Percentiles rank a stretch among this genome's conserved stretches.
Conservation (phyloP, 2,113 vertebrate genomes). For the Passer domesticus region DNA sequence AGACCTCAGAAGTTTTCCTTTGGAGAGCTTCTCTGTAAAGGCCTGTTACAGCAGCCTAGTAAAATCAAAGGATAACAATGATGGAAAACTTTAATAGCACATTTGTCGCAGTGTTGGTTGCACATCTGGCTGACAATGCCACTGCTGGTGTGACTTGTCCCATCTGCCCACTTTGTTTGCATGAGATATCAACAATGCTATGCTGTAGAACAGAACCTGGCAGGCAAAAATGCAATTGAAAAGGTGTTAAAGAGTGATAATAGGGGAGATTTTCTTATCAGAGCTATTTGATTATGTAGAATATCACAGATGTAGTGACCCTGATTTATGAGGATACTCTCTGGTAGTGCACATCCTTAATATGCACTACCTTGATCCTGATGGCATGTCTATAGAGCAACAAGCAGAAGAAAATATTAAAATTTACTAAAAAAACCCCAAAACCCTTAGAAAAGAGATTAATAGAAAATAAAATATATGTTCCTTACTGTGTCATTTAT, state of each 20-base stretch:
- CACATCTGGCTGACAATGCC: background rate
- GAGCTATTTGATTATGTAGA: background rate
- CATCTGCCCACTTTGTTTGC: background rate
- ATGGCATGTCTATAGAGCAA: background rate
- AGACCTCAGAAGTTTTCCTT: background rate
- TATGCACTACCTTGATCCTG: background rate
- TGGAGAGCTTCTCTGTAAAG: background rate
- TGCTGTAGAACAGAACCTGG: background rate
- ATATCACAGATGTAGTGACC: background rate
- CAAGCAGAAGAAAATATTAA: background rate
- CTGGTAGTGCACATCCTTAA: background rate
- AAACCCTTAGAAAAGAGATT: background rate
- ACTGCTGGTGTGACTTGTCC: background rate
- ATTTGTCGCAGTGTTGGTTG: background rate
- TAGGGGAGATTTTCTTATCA: background rate
- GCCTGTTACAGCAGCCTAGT: background rate
- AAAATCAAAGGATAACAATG: background rate
- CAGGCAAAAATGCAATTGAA: background rate
- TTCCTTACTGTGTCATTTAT: background rate
- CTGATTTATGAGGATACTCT: background rate
- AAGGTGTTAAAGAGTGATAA: background rate
- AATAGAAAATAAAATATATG: background rate
- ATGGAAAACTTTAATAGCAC: background rate
- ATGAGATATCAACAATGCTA: background rate
- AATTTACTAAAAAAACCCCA: background rate